These are phyloP conservation scores for Amphiura filiformis DNA, from an alignment of 35 echinoderm and acorn worm species.

Conservation along the genomic window DNA sequence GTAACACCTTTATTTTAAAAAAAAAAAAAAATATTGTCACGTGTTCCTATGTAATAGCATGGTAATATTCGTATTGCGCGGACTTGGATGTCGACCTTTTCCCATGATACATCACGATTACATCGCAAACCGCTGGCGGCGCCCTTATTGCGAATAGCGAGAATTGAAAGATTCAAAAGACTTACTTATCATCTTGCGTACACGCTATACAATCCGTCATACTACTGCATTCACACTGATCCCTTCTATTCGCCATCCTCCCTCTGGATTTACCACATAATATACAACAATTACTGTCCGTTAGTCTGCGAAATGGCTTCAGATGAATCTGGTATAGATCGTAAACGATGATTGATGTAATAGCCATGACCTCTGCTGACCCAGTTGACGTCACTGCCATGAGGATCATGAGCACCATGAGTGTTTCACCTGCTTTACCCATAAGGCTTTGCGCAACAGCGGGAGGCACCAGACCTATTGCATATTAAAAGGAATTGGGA, in stretches of 20 bases:
- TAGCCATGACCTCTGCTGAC: conserved; percentile 94
- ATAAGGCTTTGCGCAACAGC: conserved; percentile 74
- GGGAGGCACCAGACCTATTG: conserved; percentile 80
- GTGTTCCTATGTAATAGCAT: no score
- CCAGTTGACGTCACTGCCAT: conserved; percentile 96
- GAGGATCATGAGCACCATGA: conserved; percentile 84
- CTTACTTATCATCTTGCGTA: conserved; percentile 55
- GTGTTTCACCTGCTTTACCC: conserved; percentile 53
- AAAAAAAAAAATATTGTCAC: no score
- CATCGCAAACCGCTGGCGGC: no score
- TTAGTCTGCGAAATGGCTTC: conserved; percentile 65
- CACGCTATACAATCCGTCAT: conserved; percentile 62
- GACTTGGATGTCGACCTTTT: no score
- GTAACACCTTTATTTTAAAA: no score
- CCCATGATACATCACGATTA: no score
- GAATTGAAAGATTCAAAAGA: no score
- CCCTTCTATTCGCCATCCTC: conserved; percentile 52
- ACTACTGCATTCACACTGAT: conserved; percentile 59
- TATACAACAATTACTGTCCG: conserved; percentile 76
- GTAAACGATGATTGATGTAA: conserved; percentile 92
- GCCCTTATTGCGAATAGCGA: no score
- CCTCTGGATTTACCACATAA: conserved; percentile 83
- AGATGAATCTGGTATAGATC: conserved; percentile 91
- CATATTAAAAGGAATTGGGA: conserved; percentile 12
- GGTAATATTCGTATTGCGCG: no score